Evolutionary conservation across 2,113 vertebrate species (phyloP), one percentile per base, ranked within the genome.

Genomic region (Mustela lutreola): DNA sequence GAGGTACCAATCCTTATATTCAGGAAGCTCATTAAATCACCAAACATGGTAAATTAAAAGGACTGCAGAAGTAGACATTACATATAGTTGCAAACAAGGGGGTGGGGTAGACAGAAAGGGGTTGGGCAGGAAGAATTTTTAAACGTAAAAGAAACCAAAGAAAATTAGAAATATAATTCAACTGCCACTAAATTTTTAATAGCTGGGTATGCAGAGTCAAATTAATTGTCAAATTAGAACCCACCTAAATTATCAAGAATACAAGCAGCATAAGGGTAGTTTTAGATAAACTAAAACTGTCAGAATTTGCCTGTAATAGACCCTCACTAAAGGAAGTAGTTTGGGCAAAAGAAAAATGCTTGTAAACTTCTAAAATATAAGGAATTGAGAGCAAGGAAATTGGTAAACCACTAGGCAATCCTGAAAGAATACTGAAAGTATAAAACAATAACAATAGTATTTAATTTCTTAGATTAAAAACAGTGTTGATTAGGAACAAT

Each of bases 171-270:
- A 36, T 16, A 6, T 36, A 83, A 42, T 84, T 63, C n/a, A 79
- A 39, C 63, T 87, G 53, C 24, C 42, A 53, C 50, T 80, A 39
- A 95, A 45, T 39, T 87, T 50, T 79, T 65, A 86, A 70, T 62
- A 70, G 60, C 50, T 45, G 31, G 48, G 78, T 71, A 65, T n/a
- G 42, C 26, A 60, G 58, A n/a, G 24, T 78, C 42, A 91, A 85
- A 63, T 62, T 91, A 90, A 89, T 89, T 50, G 18, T 89, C 67
- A 39, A 60, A 84, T 78, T 89, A 93, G 60, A 67, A 67, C 6
- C 9, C 39, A 78, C 14, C 4, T 28, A 85, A 79, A 71, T 21
- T 56, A 31, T 60, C 8, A 80, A 39, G 67, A 79, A 85, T 85
- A 26, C 79, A 86, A 84, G 63, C 26, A 94, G 71, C 73, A 53